Evolutionary conservation across 2,113 vertebrate species (phyloP).

Genomic region (Vulpes ferrilata): DNA sequence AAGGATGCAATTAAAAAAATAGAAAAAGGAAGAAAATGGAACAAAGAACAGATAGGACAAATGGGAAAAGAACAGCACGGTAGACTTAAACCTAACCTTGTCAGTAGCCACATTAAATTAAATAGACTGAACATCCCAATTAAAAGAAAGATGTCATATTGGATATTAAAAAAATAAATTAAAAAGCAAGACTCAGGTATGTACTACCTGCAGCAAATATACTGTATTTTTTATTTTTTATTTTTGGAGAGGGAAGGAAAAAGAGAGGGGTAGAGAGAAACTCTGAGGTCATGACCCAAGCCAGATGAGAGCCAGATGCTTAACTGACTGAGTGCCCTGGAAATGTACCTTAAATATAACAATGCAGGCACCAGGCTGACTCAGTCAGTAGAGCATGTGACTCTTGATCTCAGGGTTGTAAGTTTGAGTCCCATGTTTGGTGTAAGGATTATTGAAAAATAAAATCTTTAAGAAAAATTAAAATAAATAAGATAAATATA

Average conservation of each 20-base stretch:
- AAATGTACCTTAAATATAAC: not conserved
- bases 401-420: not conserved
- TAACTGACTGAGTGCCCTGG: not conserved
- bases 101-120: not conserved
- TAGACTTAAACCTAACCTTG: not conserved
- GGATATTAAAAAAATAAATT: not conserved
- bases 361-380: not conserved
- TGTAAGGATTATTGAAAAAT: not conserved
- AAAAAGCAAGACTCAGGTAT: not conserved
- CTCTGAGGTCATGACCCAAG: not conserved
- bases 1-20: not conserved
- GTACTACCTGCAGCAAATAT: not conserved
- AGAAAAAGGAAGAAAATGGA: not conserved
- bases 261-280: not conserved
- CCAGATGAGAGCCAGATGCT: not conserved
- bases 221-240: not conserved
- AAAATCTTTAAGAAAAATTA: not conserved
- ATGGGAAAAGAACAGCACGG: not conserved
- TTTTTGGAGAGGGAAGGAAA: not conserved
- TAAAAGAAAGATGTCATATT: not conserved
- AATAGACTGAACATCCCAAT: not conserved
- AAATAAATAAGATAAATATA: not conserved
- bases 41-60: not conserved
- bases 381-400: not conserved
- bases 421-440: not conserved